Conservation (phyloP, 2,888 invertebrate genomes). For the Pseudanteris insignis region DNA sequence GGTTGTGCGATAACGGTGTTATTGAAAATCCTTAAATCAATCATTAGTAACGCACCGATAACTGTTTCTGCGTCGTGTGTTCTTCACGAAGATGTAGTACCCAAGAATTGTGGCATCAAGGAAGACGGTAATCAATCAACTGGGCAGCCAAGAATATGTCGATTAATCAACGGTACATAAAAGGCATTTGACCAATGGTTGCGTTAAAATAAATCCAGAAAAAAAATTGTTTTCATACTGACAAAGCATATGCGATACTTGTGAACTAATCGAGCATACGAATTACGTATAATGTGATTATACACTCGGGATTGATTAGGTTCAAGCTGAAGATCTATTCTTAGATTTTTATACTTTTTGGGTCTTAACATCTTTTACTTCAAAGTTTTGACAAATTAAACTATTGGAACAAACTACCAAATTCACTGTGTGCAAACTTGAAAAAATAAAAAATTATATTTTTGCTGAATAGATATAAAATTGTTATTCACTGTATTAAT, state of each 20-base stretch:
- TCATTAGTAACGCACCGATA: slow-evolving; percentile 30
- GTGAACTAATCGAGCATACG: not conserved
- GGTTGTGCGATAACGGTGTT: not conserved
- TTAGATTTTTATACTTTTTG: slow-evolving; percentile 31
- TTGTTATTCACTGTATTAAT: too few species aligned
- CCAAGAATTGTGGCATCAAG: slow-evolving; percentile 41
- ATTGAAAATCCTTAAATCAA: not conserved
- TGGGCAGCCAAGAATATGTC: slow-evolving; percentile 44
- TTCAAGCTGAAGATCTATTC: slow-evolving; percentile 24
- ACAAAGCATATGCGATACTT: slow-evolving; percentile 44
- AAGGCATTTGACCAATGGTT: slow-evolving; percentile 30
- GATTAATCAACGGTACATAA: slow-evolving; percentile 32
- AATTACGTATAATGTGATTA: slow-evolving; percentile 2
- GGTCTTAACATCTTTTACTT: too few species aligned
- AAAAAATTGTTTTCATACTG: slow-evolving; percentile 25
- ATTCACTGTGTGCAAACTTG: too few species aligned
- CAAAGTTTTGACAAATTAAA: too few species aligned
- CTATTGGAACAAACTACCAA: too few species aligned
- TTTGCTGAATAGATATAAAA: too few species aligned
- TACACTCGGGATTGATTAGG: too few species aligned
- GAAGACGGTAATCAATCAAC: slow-evolving; percentile 45
- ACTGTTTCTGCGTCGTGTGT: slow-evolving; percentile 29
- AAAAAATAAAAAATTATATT: too few species aligned
- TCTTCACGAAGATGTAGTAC: slow-evolving; percentile 37
- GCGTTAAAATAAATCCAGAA: slow-evolving; percentile 36